Percentiles rank a stretch among this genome's conserved stretches.
These are phyloP conservation scores for Diplolepis rosae DNA, from an alignment of 2,888 invertebrate genomes.

Conservation along the genomic window DNA sequence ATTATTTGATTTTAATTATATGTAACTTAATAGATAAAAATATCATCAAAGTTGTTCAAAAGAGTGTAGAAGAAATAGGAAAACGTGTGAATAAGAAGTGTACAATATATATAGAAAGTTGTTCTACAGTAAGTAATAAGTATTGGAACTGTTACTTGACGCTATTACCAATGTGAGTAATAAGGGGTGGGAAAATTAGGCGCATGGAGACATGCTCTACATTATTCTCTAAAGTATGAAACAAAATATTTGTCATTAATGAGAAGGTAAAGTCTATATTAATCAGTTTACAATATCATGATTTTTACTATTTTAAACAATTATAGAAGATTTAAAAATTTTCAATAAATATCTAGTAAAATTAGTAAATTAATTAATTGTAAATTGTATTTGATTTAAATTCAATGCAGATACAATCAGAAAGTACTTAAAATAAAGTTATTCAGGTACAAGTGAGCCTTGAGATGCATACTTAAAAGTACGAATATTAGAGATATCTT, in stretches of 20 bases:
- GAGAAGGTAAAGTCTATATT: neutral
- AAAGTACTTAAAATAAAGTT: neutral
- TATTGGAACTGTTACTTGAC: conserved; percentile 13
- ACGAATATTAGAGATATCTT: neutral
- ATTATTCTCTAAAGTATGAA: neutral
- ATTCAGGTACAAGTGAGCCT: neutral
- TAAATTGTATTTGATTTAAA: neutral
- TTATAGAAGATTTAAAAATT: neutral
- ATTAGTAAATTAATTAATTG: neutral
- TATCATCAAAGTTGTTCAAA: conserved; percentile 32
- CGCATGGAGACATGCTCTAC: neutral
- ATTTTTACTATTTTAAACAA: neutral
- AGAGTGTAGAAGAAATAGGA: neutral
- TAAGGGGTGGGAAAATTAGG: neutral
- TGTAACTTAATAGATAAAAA: conserved; percentile 22
- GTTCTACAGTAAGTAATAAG: conserved; percentile 1
- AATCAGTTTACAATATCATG: neutral
- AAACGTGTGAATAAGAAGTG: neutral
- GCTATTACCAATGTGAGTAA: conserved; percentile 20
- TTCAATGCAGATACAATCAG: neutral
- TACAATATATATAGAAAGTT: neutral
- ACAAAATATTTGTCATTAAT: neutral
- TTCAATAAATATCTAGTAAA: neutral
- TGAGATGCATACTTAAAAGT: neutral
- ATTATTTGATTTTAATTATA: neutral